Conservation (phyloP, 2,113 vertebrate species). For the Bos taurus region DNA sequence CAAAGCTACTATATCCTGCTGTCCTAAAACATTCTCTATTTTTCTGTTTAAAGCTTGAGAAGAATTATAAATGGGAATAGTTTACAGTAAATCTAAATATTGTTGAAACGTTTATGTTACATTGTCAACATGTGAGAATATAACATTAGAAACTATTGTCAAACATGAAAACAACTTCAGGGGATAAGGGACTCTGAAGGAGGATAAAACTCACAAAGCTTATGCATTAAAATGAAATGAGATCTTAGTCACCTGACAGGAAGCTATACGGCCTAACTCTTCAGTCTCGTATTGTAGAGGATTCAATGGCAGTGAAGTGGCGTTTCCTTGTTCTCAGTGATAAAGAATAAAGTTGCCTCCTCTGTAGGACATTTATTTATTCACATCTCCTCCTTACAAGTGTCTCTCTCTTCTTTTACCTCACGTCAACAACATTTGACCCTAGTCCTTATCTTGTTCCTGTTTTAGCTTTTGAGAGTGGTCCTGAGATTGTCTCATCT, state of each 20-base stretch:
- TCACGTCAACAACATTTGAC: background rate
- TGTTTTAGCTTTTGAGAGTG: slow-evolving; percentile 5
- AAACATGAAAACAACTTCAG: background rate
- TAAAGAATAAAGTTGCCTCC: background rate
- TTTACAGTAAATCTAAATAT: background rate
- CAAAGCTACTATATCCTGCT: background rate
- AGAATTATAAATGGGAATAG: background rate
- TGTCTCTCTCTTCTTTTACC: background rate
- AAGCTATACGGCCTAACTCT: background rate
- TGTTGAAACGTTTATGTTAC: background rate
- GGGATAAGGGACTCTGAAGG: background rate
- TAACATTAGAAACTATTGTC: background rate
- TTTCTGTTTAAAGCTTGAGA: background rate
- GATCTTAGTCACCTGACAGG: background rate
- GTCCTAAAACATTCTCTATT: background rate
- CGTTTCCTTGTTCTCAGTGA: background rate
- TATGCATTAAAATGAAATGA: background rate
- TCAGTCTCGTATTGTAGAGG: background rate
- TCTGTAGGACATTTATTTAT: background rate
- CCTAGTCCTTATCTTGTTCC: background rate
- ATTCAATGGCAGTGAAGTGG: background rate
- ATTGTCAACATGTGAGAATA: background rate
- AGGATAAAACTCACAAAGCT: background rate
- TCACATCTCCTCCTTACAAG: background rate
- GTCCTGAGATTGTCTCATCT: background rate